Percentiles rank a stretch among this genome's conserved stretches.
Conservation (phyloP, 2,888 invertebrate genomes). For the Chrysotoxum bicinctum region DNA sequence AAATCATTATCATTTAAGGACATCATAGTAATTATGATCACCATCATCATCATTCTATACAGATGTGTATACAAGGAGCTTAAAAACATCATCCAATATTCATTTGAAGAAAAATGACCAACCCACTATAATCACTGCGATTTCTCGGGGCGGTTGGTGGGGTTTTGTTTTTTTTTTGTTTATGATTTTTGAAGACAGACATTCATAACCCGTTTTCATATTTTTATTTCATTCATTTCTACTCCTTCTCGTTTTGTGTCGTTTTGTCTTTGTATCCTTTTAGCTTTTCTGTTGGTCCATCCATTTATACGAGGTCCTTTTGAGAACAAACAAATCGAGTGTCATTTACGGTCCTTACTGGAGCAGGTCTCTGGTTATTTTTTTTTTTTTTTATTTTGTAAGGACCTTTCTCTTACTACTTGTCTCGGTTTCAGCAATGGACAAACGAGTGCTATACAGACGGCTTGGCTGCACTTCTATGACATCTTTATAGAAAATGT, state of each 20-base stretch:
- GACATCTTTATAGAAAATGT: background rate
- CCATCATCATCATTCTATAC: conserved; percentile 29
- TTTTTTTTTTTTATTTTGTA: background rate
- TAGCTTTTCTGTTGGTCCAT: conserved; percentile 33
- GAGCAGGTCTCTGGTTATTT: background rate
- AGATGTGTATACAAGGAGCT: conserved; percentile 23
- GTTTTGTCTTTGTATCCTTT: conserved; percentile 64
- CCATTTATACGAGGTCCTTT: conserved; percentile 53
- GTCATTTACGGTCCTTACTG: conserved; percentile 46
- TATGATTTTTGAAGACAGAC: conserved; percentile 10
- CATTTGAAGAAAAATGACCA: conserved; percentile 20
- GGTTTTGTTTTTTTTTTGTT: background rate
- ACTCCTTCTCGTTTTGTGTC: background rate
- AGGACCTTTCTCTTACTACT: background rate
- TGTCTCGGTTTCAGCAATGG: conserved; percentile 12
- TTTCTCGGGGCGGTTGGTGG: conserved; percentile 22
- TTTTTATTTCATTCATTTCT: background rate
- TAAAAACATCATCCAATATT: conserved; percentile 52
- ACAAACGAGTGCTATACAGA: conserved; percentile 30
- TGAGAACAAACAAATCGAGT: conserved; percentile 65
- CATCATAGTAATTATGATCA: conserved; percentile 62
- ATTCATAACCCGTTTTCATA: conserved; percentile 28
- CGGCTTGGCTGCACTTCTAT: conserved; percentile 10
- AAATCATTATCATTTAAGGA: conserved; percentile 64
- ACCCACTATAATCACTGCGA: background rate